Percentiles rank a stretch among this genome's conserved stretches.
phyloP scores from a whole-genome alignment of 2,888 invertebrate species.

The Shargacucullia verbasci region DNA sequence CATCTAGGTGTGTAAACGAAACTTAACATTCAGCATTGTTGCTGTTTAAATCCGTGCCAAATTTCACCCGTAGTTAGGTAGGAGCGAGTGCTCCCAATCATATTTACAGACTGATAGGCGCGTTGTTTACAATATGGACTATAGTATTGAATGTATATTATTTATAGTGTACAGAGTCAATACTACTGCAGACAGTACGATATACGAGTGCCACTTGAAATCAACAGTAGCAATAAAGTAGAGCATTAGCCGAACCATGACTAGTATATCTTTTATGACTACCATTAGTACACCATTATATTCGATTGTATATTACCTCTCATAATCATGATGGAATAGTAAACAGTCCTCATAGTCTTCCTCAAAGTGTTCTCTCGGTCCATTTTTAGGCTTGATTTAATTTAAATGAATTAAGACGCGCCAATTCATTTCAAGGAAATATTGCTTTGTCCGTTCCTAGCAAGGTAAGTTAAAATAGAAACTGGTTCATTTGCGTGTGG shows the following conservation, averaged over 20 bases:
- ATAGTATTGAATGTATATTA: constrained; percentile 18
- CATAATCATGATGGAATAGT: constrained; percentile 11
- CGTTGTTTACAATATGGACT: constrained; percentile 15
- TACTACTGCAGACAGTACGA: constrained; percentile 10
- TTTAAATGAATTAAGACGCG: no score
- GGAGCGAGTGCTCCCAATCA: background rate
- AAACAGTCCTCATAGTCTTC: background rate
- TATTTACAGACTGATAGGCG: background rate
- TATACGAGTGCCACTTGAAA: constrained; percentile 26
- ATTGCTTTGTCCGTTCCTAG: no score
- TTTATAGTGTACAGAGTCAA: constrained; percentile 15
- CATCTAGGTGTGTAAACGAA: no score
- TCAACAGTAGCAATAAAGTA: constrained; percentile 21
- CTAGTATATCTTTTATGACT: constrained; percentile 33
- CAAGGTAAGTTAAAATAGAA: constrained; percentile 11
- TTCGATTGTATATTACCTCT: constrained; percentile 20
- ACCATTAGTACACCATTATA: constrained; percentile 33
- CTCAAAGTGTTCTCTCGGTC: background rate
- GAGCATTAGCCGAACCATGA: constrained; percentile 22
- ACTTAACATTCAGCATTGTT: no score
- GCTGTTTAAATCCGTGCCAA: background rate
- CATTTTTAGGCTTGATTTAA: no score
- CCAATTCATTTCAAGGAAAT: no score
- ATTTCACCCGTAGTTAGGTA: background rate
- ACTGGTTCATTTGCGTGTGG: constrained; percentile 31